Percentiles rank a stretch among this genome's conserved stretches.
Conservation (phyloP, 2,888 invertebrate species). For the Sceliomorpha sp. region DNA sequence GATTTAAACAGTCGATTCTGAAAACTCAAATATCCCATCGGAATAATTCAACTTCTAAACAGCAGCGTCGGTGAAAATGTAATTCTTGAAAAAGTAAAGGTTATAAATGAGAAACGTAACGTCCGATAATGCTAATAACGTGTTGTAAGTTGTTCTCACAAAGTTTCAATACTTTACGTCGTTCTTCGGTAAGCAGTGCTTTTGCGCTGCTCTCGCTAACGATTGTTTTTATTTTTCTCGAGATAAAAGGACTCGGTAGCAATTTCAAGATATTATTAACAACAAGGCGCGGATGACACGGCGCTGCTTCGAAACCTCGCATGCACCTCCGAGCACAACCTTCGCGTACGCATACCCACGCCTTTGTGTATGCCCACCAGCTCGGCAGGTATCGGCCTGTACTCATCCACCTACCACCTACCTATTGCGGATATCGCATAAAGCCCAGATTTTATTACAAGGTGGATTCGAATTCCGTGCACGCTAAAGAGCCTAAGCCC, state of each 20-base stretch:
- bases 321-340: conserved; percentile 15
- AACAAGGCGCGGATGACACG: conserved; percentile 45
- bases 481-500: conserved; percentile 64
- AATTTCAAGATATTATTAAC: conserved; percentile 72
- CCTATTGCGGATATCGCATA: conserved; percentile 73
- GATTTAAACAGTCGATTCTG: no score
- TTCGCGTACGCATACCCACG: conserved; percentile 26
- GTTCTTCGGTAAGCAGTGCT: no score
- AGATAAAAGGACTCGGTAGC: conserved; percentile 62
- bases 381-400: conserved; percentile 35
- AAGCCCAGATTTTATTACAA: conserved; percentile 79
- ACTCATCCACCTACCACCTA: conserved; percentile 56
- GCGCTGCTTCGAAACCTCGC: conserved; percentile 11
- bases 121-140: no score
- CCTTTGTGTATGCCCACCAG: conserved; percentile 39
- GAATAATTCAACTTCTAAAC: no score
- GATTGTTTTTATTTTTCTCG: no score
- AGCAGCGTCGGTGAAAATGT: no score
- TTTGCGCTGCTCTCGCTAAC: no score
- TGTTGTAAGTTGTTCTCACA: no score
- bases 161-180: no score
- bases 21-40: no score
- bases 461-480: conserved; percentile 79
- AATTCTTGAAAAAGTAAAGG: no score
- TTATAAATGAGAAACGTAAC: no score